Conservation (phyloP, 2,797 vertebrate genomes). For the Acanthurus lineatus region DNA sequence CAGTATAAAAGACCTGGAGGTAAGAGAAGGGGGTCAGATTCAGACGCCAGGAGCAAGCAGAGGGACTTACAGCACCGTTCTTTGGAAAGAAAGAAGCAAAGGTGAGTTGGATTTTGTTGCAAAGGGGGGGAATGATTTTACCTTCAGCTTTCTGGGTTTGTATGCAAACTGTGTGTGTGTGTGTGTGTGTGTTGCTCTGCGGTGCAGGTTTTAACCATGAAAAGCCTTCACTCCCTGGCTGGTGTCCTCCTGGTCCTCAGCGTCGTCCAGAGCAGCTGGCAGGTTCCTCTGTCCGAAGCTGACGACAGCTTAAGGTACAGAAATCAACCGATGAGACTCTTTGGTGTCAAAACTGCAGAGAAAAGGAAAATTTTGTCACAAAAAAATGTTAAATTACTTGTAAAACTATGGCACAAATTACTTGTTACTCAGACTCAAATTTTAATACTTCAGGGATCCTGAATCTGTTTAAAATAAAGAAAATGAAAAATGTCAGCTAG, state of each 20-base stretch:
- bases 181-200: slow-evolving; percentile 9
- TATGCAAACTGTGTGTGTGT: slow-evolving; percentile 6
- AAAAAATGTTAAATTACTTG: too few species aligned
- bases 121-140: not conserved
- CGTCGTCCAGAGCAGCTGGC: slow-evolving; percentile 91
- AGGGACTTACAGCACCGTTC: slow-evolving; percentile 53
- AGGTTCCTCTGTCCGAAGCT: slow-evolving; percentile 88
- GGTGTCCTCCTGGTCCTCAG: slow-evolving; percentile 89
- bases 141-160: not conserved
- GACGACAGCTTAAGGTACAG: slow-evolving; percentile 89
- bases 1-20: slow-evolving; percentile 74
- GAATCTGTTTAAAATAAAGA: too few species aligned
- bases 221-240: slow-evolving; percentile 87
- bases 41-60: slow-evolving; percentile 55
- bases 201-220: slow-evolving; percentile 85
- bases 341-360: not conserved
- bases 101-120: slow-evolving; percentile 58
- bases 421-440: too few species aligned
- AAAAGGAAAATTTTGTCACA: too few species aligned
- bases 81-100: slow-evolving; percentile 39
- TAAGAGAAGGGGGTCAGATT: slow-evolving; percentile 45
- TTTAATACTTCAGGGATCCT: too few species aligned
- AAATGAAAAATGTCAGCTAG: too few species aligned
- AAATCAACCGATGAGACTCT: not conserved
- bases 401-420: too few species aligned